Evolutionary conservation across 2,797 vertebrate species (phyloP).

Genomic region (Paedocypris micromegethes): DNA sequence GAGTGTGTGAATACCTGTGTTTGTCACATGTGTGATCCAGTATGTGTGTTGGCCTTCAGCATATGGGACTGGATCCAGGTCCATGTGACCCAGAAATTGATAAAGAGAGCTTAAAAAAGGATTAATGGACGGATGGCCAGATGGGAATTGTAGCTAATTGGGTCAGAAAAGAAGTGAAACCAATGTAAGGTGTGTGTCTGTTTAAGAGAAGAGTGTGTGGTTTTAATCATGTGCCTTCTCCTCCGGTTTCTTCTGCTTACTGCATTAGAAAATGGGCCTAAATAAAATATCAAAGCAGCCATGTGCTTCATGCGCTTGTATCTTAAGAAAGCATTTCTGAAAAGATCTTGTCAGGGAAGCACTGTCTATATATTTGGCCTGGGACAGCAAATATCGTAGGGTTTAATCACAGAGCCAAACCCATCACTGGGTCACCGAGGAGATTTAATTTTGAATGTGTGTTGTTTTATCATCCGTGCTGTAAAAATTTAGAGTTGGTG

Average conservation of each 20-base stretch:
- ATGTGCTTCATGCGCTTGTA: constrained; percentile 11
- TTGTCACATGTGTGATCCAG: too few species aligned
- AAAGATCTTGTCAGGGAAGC: not conserved
- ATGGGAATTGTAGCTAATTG: constrained; percentile 15
- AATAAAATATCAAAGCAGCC: constrained; percentile 22
- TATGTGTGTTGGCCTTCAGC: too few species aligned
- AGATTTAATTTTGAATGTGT: not conserved
- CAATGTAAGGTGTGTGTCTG: not conserved
- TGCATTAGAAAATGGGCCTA: constrained; percentile 7
- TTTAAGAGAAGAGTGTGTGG: not conserved
- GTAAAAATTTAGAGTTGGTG: too few species aligned
- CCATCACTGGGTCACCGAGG: not conserved
- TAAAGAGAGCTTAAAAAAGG: not conserved
- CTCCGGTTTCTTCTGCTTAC: constrained; percentile 1
- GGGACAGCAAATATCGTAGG: constrained; percentile 8
- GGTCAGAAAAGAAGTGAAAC: constrained; percentile 17
- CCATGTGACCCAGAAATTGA: not conserved
- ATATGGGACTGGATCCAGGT: too few species aligned
- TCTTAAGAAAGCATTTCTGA: constrained; percentile 19
- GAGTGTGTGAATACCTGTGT: too few species aligned
- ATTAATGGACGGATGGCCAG: too few species aligned
- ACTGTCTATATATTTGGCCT: constrained; percentile 10
- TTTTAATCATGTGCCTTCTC: not conserved
- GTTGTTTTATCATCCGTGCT: not conserved
- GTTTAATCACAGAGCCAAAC: constrained; percentile 1